These are phyloP conservation scores for Teleiodes luculella DNA, from an alignment of 2,888 invertebrate species.

Conservation along the genomic window DNA sequence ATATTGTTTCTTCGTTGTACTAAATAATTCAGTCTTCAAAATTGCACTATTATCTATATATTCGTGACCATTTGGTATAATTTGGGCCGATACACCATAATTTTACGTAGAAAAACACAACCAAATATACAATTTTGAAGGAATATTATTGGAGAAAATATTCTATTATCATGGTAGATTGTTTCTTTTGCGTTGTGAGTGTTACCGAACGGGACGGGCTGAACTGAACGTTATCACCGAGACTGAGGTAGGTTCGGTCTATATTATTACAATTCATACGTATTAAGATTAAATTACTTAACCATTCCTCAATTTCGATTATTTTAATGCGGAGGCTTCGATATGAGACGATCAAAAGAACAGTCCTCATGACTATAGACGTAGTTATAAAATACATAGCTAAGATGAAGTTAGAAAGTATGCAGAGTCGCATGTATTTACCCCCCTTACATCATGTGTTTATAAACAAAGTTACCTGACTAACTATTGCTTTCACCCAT, in stretches of 20 bases:
- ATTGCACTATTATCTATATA: not conserved
- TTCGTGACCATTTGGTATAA: not conserved
- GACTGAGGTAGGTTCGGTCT: constrained; percentile 74
- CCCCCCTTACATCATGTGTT: constrained; percentile 77
- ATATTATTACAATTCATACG: constrained; percentile 39
- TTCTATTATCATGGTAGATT: constrained; percentile 79
- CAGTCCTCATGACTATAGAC: constrained; percentile 76
- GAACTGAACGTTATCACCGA: constrained; percentile 61
- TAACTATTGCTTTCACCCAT: constrained; percentile 63
- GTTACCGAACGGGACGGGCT: constrained; percentile 65
- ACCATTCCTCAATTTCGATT: constrained; percentile 70
- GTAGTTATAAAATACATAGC: constrained; percentile 51
- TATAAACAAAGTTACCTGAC: constrained; percentile 77
- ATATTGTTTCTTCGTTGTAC: constrained; percentile 59
- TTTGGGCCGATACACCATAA: not conserved
- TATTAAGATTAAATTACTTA: constrained; percentile 33
- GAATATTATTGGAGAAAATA: constrained; percentile 72
- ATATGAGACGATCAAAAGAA: constrained; percentile 58
- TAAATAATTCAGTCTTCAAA: not conserved
- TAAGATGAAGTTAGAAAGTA: constrained; percentile 59
- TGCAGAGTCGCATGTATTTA: constrained; percentile 65
- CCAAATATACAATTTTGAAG: constrained; percentile 29
- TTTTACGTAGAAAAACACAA: not conserved
- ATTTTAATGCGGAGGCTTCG: constrained; percentile 66
- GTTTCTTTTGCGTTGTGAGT: constrained; percentile 74